Evolutionary conservation across 2,113 vertebrate genomes (phyloP).

Genomic region (Myocastor coypus): DNA sequence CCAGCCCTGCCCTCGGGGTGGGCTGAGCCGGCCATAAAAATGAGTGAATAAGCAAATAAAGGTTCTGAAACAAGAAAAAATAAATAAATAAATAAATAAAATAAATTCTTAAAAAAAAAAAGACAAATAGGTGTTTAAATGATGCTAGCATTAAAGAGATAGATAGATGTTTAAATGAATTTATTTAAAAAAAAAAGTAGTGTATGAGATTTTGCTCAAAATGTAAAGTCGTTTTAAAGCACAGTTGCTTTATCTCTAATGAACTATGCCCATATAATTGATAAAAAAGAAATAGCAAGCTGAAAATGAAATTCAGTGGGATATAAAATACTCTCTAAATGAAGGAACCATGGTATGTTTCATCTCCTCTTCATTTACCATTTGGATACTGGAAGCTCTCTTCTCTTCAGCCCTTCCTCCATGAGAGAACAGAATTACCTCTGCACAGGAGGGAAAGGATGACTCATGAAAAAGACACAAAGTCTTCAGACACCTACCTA

Average conservation of each 20-base stretch:
- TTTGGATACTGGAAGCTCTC: neutral
- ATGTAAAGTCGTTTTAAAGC: neutral
- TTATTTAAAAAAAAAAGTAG: neutral
- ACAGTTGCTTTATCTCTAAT: neutral
- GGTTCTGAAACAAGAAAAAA: no score
- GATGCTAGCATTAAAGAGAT: neutral
- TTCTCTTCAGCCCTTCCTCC: neutral
- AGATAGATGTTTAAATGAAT: neutral
- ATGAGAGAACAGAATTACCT: neutral
- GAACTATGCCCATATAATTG: neutral
- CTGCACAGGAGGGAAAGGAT: neutral
- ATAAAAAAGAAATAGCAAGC: neutral
- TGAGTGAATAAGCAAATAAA: no score
- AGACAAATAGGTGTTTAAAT: neutral
- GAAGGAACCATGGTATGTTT: neutral
- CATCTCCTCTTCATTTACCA: neutral
- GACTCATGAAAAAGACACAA: conserved; percentile 1
- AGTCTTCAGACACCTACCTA: neutral
- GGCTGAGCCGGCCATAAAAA: no score
- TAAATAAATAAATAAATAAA: no score
- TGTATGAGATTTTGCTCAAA: neutral
- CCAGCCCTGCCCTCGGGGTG: no score
- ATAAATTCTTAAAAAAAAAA: no score
- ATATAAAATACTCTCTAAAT: neutral
- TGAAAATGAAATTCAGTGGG: neutral